Evolutionary conservation across 2,113 vertebrate genomes (phyloP).

Genomic region (Apistogramma diplotaenia): DNA sequence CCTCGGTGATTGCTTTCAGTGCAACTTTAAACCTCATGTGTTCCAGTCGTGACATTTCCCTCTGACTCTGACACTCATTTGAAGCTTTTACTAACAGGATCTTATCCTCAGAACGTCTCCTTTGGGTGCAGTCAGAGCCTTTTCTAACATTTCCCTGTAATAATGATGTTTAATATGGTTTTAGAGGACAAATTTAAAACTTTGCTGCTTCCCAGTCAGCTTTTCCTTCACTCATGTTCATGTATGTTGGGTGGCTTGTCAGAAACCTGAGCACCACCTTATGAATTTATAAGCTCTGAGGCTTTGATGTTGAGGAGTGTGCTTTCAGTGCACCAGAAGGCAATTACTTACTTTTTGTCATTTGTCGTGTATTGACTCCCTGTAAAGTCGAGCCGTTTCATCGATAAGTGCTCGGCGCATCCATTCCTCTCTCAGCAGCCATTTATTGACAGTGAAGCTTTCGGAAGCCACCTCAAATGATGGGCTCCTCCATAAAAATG

Average conservation of each 20-base stretch:
- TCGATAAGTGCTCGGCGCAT: conserved; percentile 13
- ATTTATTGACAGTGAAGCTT: conserved; percentile 28
- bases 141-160: neutral
- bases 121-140: neutral
- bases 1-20: neutral
- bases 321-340: neutral
- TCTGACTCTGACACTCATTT: neutral
- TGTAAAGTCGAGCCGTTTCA: neutral
- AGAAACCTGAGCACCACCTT: neutral
- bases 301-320: neutral
- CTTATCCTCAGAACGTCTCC: neutral
- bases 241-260: neutral
- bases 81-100: neutral
- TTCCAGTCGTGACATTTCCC: neutral
- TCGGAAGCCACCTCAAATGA: conserved; percentile 10
- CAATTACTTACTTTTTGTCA: neutral
- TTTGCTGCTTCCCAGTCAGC: neutral
- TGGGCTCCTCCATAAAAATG: conserved; percentile 28
- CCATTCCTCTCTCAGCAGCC: neutral
- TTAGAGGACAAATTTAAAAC: neutral
- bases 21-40: neutral
- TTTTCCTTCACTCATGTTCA: neutral
- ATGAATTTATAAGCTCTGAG: neutral
- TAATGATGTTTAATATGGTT: neutral
- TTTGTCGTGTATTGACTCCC: conserved; percentile 19